Conservation (phyloP, 2,113 vertebrate genomes). For the Nesogale talazaci region DNA sequence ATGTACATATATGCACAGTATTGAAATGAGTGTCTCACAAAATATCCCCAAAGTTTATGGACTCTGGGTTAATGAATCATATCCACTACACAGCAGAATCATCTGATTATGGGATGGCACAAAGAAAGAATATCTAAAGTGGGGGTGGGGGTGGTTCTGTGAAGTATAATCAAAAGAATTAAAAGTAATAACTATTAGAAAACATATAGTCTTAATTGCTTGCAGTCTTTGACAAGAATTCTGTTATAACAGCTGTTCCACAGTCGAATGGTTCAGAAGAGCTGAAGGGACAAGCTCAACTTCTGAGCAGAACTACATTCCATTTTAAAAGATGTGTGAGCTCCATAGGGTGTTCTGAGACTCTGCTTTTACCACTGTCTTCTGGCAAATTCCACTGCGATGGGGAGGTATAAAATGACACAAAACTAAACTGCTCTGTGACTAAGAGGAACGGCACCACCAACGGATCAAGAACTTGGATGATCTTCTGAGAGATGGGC, state of each 20-base stretch:
- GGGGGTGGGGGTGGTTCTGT: not conserved
- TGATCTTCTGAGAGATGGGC: not conserved
- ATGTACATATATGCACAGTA: not conserved
- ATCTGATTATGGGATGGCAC: not conserved
- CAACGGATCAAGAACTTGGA: not conserved
- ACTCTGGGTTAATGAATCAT: not conserved
- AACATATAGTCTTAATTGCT: not conserved
- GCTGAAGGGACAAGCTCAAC: not conserved
- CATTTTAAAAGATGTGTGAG: constrained; percentile 3
- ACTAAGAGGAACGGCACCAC: not conserved
- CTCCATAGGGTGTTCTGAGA: not conserved
- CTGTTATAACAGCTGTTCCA: not conserved
- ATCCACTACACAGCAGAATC: not conserved
- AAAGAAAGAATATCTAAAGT: not conserved
- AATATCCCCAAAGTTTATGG: not conserved
- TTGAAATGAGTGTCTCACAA: constrained; percentile 8
- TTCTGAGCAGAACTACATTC: not conserved
- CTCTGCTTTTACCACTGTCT: not conserved
- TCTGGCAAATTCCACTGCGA: constrained; percentile 24
- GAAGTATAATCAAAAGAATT: not conserved
- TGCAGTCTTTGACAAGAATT: not conserved
- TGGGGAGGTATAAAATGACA: not conserved
- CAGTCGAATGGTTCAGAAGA: not conserved
- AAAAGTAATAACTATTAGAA: not conserved
- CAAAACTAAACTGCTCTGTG: not conserved